phyloP scores from a whole-genome alignment of 2,797 vertebrate genomes.

The Lemur catta region DNA sequence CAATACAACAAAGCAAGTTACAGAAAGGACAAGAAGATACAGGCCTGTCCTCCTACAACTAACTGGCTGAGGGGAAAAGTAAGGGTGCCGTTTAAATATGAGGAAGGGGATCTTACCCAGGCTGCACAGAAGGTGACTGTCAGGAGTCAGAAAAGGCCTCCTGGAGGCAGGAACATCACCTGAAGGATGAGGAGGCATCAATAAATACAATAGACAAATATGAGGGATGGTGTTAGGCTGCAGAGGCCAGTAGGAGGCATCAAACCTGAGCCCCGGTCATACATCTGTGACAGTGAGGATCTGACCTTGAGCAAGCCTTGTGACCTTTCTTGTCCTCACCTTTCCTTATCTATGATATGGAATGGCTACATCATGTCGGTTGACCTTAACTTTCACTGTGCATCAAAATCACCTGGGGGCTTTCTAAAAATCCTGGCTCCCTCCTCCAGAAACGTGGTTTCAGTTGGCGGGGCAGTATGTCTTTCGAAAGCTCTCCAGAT shows the following conservation, averaged over 20 bases:
- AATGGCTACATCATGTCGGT: not conserved
- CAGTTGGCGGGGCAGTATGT: not conserved
- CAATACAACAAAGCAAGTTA: not conserved
- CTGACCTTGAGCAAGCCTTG: not conserved
- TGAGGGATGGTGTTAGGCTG: not conserved
- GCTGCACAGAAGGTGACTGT: constrained; percentile 16
- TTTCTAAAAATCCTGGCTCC: not conserved
- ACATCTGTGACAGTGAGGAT: not conserved
- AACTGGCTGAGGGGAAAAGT: not conserved
- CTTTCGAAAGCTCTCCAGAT: not conserved
- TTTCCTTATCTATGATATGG: not conserved
- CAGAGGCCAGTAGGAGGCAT: not conserved
- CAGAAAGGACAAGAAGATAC: not conserved
- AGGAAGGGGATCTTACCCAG: constrained; percentile 62
- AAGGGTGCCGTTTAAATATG: not conserved
- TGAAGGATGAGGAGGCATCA: constrained; percentile 69
- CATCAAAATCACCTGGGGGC: not conserved
- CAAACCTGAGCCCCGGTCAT: not conserved
- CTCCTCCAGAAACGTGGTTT: not conserved
- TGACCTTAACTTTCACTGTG: not conserved
- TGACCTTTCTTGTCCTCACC: not conserved
- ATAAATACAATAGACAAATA: constrained; percentile 45
- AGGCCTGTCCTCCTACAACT: not conserved
- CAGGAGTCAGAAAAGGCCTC: constrained; percentile 70
- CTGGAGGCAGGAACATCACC: constrained; percentile 70